Evolutionary conservation across 1,140 invertebrate genomes (phyloP).

Genomic region (Neodiprion fabricii): DNA sequence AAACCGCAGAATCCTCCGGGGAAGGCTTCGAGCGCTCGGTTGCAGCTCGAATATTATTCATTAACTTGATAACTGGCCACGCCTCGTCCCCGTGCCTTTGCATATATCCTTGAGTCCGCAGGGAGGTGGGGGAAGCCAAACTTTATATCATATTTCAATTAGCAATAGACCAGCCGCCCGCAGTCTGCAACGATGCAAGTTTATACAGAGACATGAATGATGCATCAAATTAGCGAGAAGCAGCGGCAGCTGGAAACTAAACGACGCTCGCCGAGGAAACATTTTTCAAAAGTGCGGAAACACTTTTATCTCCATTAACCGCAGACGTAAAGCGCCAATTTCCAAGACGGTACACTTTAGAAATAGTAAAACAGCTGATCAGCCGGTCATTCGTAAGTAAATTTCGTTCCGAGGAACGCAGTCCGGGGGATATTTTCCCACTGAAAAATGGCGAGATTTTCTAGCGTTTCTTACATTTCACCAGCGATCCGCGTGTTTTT

Average conservation of each 20-base stretch:
- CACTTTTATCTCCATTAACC: no score
- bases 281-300: no score
- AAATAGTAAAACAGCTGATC: no score
- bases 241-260: neutral
- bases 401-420: no score
- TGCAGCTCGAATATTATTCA: neutral
- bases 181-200: neutral
- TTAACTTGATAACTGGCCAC: neutral
- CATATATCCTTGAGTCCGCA: neutral
- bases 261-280: no score
- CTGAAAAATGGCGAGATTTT: no score
- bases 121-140: neutral
- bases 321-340: no score
- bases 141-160: conserved; percentile 8
- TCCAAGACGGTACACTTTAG: no score
- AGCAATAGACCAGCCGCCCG: neutral
- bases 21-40: neutral
- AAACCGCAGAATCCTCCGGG: neutral
- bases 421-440: no score
- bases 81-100: neutral
- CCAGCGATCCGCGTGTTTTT: no score
- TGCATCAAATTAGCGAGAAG: neutral
- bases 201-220: conserved; percentile 2
- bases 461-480: no score
- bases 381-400: no score